Evolutionary conservation across 2,888 invertebrate species (phyloP), one percentile per base, ranked within the genome.

Genomic region (Carcina quercana): DNA sequence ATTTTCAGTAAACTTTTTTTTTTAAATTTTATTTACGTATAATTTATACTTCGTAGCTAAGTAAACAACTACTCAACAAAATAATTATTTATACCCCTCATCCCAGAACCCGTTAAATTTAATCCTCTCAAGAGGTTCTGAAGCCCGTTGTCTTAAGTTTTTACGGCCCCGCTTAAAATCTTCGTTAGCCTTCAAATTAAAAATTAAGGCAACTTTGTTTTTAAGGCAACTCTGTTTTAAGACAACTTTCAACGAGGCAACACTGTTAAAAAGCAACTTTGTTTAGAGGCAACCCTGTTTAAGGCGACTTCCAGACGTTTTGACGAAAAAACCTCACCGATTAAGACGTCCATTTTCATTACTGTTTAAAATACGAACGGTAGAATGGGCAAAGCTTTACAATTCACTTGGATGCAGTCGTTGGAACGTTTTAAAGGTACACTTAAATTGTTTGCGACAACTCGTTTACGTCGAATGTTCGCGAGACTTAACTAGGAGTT

Each of bases 91-190:
- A 24, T 12, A 24, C n/a, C 2, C 11, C 11, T 24, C 24, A 24
- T 26, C 12, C 15, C 30, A 40, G 20, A 25, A 32, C 40, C 28
- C 28, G 28, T 28, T 22, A 6, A 15, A 43, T 49, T 37, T 52
- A 48, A 52, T 55, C 45, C 50, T 34, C 42, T 13, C 35, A 32
- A 53, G 58, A 46, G 43, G 45, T 47, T 48, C 47, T 44, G 28
- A 31, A 47, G 46, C 43, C 37, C 50, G 37, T 42, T 47, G 45
- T 48, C 50, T 48, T 45, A 57, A 57, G 47, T 58, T 60, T 60
- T 62, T 57, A 61, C 51, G 46, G 42, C 47, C 38, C 22, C 28
- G 45, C 52, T 53, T 57, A 53, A 56, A 59, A 53, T 46, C 49
- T 58, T 49, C 40, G 43, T 51, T 44, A 27, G 28, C 13, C 28